Base-by-base conservation (phyloP, 2,797 vertebrate genomes). In the Eidolon dupreanum region DNA sequence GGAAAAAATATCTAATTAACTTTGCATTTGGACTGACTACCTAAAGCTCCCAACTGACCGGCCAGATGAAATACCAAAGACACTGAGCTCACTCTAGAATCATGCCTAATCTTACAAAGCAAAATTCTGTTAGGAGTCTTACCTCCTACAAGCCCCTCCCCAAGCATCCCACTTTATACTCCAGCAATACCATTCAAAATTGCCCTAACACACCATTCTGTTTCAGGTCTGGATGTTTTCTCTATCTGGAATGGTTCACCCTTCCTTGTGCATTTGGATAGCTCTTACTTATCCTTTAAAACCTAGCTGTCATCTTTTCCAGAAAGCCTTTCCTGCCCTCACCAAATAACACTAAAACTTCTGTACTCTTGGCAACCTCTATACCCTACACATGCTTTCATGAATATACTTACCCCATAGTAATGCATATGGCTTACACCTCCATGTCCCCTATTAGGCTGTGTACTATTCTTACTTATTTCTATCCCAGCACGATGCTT, bases 281-380 rank as follows among this genome's bases (percentile, higher is more conserved):
- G 74, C 22, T 93, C 31, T 61, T 71, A 57, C n/a, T 59, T 82
- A 87, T 70, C 53, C 78, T 93, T 66, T 90, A 70, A 96, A 90
- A 88, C 11, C 26, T 38, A 79, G 59, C 41, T 94, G 61, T 86
- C 63, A 66, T 53, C 33, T 87, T 78, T 93, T 90, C 65, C 63
- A 92, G 79, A 95, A 96, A 89, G 55, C 19, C 70, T 73, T 89
- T 95, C 79, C 71, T 55, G 19, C 4, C 38, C 82, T 96, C 43
- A 31, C 33, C 2, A 33, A 36, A 88, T 0, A 83, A 57, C 63
- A 74, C 63, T 61, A 83, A 92, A 77, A 61, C 85, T 61, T 55
- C 31, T 15, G 49, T n/a, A 16, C 33, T 90, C 81, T 63, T 59
- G 46, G 61, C 49, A 49, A 55, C 55, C 19, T 36, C 24, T 51